Evolutionary conservation across 2,113 vertebrate species (phyloP).

Genomic region (Rynchops niger): DNA sequence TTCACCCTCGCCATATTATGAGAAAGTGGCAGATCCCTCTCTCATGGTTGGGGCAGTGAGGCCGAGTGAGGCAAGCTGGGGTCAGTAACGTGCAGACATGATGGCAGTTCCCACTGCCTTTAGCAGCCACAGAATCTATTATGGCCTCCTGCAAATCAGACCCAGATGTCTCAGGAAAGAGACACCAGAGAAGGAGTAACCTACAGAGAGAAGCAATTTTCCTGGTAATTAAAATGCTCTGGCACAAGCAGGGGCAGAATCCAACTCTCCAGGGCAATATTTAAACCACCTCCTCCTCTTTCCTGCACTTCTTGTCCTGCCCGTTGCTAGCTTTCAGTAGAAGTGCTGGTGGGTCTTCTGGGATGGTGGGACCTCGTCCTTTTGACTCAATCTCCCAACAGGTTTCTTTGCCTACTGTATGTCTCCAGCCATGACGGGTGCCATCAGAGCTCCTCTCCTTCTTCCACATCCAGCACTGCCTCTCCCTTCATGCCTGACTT

Average conservation of each 20-base stretch:
- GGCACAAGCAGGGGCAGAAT: not conserved
- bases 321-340: not conserved
- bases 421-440: not conserved
- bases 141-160: not conserved
- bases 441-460: not conserved
- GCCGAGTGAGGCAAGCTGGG: not conserved
- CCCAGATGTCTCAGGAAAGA: not conserved
- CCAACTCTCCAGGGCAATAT: not conserved
- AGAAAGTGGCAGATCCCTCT: not conserved
- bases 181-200: not conserved
- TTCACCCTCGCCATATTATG: fast-evolving
- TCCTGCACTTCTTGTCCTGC: not conserved
- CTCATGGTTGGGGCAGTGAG: no score
- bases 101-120: not conserved
- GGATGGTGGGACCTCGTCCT: not conserved
- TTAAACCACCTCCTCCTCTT: not conserved
- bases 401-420: not conserved
- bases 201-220: not conserved
- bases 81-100: fast-evolving
- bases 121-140: fast-evolving
- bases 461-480: not conserved
- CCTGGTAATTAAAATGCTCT: not conserved
- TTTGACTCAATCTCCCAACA: not conserved
- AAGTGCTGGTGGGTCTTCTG: not conserved
- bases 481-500: not conserved